These are phyloP conservation scores for Poeciliopsis infans DNA, from an alignment of 2,797 vertebrate species.

Conservation along the genomic window DNA sequence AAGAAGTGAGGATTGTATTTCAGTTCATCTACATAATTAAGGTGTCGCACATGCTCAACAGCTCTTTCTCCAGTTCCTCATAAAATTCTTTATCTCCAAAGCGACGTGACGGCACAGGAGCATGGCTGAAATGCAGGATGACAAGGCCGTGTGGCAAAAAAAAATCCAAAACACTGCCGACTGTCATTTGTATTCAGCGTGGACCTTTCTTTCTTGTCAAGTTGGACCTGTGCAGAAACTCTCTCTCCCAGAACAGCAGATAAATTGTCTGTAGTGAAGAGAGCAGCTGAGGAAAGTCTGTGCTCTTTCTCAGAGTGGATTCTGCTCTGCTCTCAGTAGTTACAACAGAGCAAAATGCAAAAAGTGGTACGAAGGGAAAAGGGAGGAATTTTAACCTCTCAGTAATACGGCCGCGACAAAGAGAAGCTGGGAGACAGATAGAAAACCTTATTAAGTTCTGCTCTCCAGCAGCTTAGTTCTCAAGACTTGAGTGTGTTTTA, in stretches of 20 bases:
- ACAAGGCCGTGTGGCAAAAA: slow-evolving; percentile 47
- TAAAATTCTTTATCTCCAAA: slow-evolving; percentile 48
- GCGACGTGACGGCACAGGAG: slow-evolving; percentile 63
- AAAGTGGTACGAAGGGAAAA: slow-evolving; percentile 16
- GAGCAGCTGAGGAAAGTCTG: slow-evolving; percentile 65
- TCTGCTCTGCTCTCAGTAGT: slow-evolving; percentile 24
- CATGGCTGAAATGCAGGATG: slow-evolving; percentile 70
- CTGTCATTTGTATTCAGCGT: slow-evolving; percentile 73
- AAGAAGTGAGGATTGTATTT: background rate
- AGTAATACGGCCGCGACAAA: slow-evolving; percentile 46
- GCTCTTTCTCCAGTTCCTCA: slow-evolving; percentile 15
- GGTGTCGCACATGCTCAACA: slow-evolving; percentile 18
- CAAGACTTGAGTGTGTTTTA: slow-evolving; percentile 76
- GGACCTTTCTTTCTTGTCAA: slow-evolving; percentile 49
- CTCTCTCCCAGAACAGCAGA: slow-evolving; percentile 55
- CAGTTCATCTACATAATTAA: slow-evolving; percentile 40
- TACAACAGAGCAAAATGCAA: slow-evolving; percentile 19
- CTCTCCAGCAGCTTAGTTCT: slow-evolving; percentile 61
- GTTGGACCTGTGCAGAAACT: slow-evolving; percentile 71
- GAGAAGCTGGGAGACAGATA: slow-evolving; percentile 37
- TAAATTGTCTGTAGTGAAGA: slow-evolving; percentile 64
- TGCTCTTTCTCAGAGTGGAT: slow-evolving; percentile 46
- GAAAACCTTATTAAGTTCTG: slow-evolving; percentile 63
- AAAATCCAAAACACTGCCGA: slow-evolving; percentile 22
- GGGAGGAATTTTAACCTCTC: slow-evolving; percentile 45